phyloP scores from a whole-genome alignment of 2,888 invertebrate genomes.

The Rotaria sp. region DNA sequence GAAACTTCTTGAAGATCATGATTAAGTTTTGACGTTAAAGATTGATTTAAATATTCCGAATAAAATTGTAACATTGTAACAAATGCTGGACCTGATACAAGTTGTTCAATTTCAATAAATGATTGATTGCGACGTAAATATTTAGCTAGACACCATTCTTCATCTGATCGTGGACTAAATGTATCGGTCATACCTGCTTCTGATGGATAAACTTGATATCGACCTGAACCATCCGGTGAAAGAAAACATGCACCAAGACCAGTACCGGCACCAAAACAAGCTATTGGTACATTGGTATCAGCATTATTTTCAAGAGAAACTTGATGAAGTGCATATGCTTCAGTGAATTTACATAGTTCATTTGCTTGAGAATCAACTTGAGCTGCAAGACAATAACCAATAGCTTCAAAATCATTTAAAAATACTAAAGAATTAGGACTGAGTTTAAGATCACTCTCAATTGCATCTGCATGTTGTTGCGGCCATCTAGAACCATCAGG shows the following conservation, averaged over 20 bases:
- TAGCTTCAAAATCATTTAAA: constrained; percentile 27
- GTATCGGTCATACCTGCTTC: constrained; percentile 22
- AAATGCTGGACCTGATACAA: constrained; percentile 21
- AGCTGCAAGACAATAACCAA: constrained; percentile 6
- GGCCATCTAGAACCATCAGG: background rate
- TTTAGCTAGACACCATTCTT: background rate
- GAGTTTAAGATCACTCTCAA: background rate
- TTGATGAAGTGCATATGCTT: background rate
- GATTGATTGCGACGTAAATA: background rate
- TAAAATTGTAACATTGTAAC: background rate
- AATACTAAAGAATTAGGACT: background rate
- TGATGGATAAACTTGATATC: constrained; percentile 8
- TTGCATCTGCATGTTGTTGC: background rate
- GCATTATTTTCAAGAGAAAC: background rate
- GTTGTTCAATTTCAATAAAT: constrained; percentile 6
- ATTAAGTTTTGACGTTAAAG: background rate
- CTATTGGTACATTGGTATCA: background rate
- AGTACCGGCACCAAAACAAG: background rate
- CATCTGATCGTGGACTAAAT: background rate
- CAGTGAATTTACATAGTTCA: background rate
- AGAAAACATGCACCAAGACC: constrained; percentile 25
- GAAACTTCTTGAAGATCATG: background rate
- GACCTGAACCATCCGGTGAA: background rate
- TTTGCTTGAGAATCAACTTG: background rate
- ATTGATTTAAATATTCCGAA: background rate